Evolutionary conservation across 2,797 vertebrate genomes (phyloP), one percentile per base, ranked within the genome.

Genomic region (Sciaenops ocellatus): DNA sequence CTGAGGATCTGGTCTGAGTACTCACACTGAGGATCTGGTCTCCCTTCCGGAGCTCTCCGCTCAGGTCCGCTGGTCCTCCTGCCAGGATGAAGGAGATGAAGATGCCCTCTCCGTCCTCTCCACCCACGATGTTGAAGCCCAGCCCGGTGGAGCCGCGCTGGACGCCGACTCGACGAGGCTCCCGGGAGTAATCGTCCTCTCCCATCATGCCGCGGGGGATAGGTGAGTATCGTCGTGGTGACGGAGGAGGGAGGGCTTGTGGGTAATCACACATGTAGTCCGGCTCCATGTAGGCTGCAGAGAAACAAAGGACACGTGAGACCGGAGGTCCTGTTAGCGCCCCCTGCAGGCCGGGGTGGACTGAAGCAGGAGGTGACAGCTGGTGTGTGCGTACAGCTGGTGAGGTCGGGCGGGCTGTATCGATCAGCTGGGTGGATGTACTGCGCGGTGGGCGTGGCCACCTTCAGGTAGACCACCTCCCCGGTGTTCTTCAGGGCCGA

Each of bases 401-500:
- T 93, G 34, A 93, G 87, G 85, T 94, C 90, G 0, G 92, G 91
- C 5, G 90, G 91, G 76, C 90, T 93, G 90, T 92, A 92, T 5
- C 90, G 85, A 6, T 92, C 87, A 0, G 79, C 54, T 0, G 87
- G 83, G 90, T 89, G 91, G 93, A 93, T 96, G 96, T 89, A 97
- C 85, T 92, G 94, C 51, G 94, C 95, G 90, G 0, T 88, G 78
- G 97, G 96, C 67, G 97, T 97, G 90, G 97, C 96, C 88, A 99
- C 97, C 84, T 97, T 97, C 80, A 98, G 94, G 93, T 98, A 99
- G 59, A 99, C 98, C 90, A 98, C 97, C 65, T 99, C 98, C 0
- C 96, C 97, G 0, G 97, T 98, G 94, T 98, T 99, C 94, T 99
- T 99, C 84, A 99, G 94, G 0, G 96, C 96, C 0, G 95, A 94